Conservation (phyloP, 2,797 vertebrate genomes). For the Cyclura pinguis region DNA sequence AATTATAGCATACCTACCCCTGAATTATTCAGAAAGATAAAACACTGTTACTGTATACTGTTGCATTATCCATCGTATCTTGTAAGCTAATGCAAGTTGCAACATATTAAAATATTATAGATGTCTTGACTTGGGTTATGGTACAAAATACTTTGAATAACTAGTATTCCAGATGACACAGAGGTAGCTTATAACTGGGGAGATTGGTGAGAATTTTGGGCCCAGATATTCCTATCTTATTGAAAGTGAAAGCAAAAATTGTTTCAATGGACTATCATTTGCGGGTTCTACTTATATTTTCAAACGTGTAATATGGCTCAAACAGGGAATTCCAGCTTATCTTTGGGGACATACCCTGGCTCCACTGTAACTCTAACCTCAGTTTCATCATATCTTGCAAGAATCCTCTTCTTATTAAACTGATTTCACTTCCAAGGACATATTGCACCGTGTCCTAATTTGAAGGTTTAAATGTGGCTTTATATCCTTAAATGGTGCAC, state of each 20-base stretch:
- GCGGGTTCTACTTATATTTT: not conserved
- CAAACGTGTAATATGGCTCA: not conserved
- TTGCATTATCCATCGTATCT: not conserved
- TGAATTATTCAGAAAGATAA: not conserved
- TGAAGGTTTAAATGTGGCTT: not conserved
- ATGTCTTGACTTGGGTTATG: not conserved
- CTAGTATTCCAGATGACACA: not conserved
- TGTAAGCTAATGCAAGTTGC: not conserved
- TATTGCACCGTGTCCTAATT: not conserved
- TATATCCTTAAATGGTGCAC: not conserved
- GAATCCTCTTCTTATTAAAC: not conserved
- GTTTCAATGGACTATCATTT: not conserved
- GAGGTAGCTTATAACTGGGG: too few relatives aligned
- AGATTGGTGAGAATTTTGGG: not conserved
- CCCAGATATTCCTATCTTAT: not conserved
- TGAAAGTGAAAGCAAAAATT: not conserved
- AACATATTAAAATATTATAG: not conserved
- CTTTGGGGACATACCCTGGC: not conserved
- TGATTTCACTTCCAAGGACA: not conserved
- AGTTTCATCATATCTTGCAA: too few relatives aligned
- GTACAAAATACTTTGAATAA: not conserved
- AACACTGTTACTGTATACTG: not conserved
- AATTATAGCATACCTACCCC: not conserved
- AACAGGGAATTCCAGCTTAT: too few relatives aligned
- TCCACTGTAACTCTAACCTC: not conserved